Conservation (phyloP, 1,140 invertebrate species). For the Nymphalis io region DNA sequence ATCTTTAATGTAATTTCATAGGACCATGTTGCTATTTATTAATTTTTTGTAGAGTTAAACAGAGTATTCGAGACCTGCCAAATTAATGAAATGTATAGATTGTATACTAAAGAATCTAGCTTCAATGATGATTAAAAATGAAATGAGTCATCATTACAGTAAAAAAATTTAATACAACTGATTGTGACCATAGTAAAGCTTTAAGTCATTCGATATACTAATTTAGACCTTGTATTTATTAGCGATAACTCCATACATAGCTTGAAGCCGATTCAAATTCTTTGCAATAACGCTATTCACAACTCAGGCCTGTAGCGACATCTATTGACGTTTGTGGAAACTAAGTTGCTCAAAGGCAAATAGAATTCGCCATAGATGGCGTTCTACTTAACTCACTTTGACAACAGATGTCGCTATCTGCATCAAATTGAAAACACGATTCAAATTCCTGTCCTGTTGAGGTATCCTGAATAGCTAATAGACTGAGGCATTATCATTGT, state of each 20-base stretch:
- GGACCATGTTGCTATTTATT: no score
- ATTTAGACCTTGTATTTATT: not conserved
- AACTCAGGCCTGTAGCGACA: slow-evolving; percentile 41
- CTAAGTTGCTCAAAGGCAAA: not conserved
- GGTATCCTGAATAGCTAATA: slow-evolving; percentile 41
- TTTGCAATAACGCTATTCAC: not conserved
- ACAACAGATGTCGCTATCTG: slow-evolving; percentile 56
- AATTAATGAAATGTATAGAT: no score
- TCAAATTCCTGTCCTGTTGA: slow-evolving; percentile 33
- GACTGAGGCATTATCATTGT: slow-evolving; percentile 61
- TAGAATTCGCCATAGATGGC: slow-evolving; percentile 40
- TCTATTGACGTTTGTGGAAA: slow-evolving; percentile 41
- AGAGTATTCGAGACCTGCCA: no score
- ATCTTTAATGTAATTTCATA: no score
- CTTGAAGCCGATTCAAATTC: not conserved
- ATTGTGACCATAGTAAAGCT: not conserved
- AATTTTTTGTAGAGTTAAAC: no score
- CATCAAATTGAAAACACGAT: slow-evolving; percentile 22
- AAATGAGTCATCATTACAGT: no score
- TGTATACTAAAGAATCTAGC: no score
- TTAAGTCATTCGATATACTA: not conserved
- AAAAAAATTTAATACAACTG: no score
- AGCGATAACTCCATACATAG: not conserved
- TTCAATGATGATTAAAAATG: no score
- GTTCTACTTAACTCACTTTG: slow-evolving; percentile 7